Conservation (phyloP, 2,888 invertebrate genomes). For the Thecocarcelia acutangulata region DNA sequence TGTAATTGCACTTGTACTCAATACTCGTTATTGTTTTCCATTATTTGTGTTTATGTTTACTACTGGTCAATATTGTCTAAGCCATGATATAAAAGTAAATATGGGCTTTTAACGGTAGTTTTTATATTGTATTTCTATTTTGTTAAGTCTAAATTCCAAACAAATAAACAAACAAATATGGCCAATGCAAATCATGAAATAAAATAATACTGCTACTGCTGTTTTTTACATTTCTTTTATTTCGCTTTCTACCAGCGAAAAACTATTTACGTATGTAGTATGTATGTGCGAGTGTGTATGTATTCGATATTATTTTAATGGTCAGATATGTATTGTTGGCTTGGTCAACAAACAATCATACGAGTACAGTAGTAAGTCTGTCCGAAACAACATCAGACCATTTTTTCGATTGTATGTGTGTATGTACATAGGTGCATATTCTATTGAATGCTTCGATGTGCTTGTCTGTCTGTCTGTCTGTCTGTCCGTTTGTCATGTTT, state of each 20-base stretch:
- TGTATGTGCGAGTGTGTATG: constrained; percentile 11
- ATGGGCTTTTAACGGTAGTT: constrained; percentile 58
- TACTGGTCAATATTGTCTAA: constrained; percentile 64
- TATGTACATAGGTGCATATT: neutral
- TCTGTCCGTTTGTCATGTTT: constrained; percentile 52
- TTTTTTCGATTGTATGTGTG: neutral
- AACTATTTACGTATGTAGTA: constrained; percentile 22
- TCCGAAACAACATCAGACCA: neutral
- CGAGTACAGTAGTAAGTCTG: neutral
- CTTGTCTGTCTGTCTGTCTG: no score
- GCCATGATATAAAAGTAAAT: constrained; percentile 54
- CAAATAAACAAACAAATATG: constrained; percentile 13
- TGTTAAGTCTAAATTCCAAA: constrained; percentile 11
- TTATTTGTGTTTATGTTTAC: constrained; percentile 23
- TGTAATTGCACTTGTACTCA: constrained; percentile 45
- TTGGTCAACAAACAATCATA: constrained; percentile 8
- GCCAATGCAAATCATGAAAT: constrained; percentile 62
- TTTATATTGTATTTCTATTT: constrained; percentile 7
- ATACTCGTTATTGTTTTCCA: neutral
- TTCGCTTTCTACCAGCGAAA: constrained; percentile 28
- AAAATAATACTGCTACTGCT: constrained; percentile 47
- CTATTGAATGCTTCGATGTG: constrained; percentile 1
- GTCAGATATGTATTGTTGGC: constrained; percentile 47
- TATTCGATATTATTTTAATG: constrained; percentile 54
- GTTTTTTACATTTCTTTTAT: constrained; percentile 13